A percentile compares a stretch with the other conserved stretches of the same genome.
phyloP scores from a whole-genome alignment of 2,888 invertebrate genomes.

The Graphium colonna region DNA sequence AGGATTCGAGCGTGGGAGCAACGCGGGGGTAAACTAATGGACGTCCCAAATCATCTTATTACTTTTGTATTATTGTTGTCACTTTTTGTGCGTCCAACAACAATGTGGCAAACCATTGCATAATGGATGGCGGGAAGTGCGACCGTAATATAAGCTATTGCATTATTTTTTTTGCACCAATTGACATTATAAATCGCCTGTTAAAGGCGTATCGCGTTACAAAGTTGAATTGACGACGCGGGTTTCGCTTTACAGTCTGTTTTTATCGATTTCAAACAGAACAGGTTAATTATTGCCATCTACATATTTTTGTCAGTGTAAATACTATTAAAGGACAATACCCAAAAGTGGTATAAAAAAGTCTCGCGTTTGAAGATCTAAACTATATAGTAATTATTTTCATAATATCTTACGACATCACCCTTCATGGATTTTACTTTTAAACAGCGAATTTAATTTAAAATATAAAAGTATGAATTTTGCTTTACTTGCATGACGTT shows the following conservation, averaged over 20 bases:
- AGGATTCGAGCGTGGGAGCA: slow-evolving; percentile 41
- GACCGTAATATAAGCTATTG: slow-evolving; percentile 42
- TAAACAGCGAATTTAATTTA: too few species aligned
- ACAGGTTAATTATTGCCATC: not conserved
- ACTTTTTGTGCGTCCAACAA: slow-evolving; percentile 49
- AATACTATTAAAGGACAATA: too few species aligned
- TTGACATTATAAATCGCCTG: slow-evolving; percentile 32
- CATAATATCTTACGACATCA: too few species aligned
- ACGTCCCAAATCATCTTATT: slow-evolving; percentile 63
- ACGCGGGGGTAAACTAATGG: slow-evolving; percentile 73
- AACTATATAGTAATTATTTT: too few species aligned
- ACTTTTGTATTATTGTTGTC: slow-evolving; percentile 67
- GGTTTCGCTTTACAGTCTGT: slow-evolving; percentile 4
- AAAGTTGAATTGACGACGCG: slow-evolving; percentile 1
- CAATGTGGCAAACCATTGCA: slow-evolving; percentile 49
- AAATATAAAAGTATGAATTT: too few species aligned
- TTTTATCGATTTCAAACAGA: slow-evolving; percentile 16
- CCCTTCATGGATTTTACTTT: too few species aligned
- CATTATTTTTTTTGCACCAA: slow-evolving; percentile 44
- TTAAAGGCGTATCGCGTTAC: slow-evolving; percentile 28
- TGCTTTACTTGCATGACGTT: too few species aligned
- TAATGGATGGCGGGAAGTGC: slow-evolving; percentile 39
- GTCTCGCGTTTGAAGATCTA: too few species aligned
- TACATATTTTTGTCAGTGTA: too few species aligned
- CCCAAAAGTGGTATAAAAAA: too few species aligned